phyloP scores from a whole-genome alignment of 2,888 invertebrate genomes.

The Galerucella pusilla region DNA sequence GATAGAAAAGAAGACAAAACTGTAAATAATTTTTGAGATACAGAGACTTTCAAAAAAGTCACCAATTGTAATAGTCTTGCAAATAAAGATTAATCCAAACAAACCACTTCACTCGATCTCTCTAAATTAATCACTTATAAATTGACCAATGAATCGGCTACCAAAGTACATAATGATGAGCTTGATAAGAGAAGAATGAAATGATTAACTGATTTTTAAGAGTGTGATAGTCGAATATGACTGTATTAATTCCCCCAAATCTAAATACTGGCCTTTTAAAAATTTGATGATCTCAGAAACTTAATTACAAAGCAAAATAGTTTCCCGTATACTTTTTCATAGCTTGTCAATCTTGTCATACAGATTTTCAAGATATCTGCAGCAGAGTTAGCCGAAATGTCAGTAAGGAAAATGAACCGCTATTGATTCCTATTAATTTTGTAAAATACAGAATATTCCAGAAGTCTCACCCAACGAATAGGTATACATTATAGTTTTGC shows the following conservation, averaged over 20 bases:
- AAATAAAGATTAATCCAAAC: neutral
- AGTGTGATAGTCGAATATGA: neutral
- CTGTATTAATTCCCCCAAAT: constrained; percentile 5
- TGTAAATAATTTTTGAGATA: too few species aligned
- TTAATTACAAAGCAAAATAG: too few species aligned
- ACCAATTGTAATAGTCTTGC: neutral
- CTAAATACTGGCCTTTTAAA: neutral
- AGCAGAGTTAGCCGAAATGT: too few species aligned
- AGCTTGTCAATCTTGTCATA: too few species aligned
- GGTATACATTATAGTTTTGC: too few species aligned
- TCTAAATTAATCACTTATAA: constrained; percentile 18
- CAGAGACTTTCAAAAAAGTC: neutral
- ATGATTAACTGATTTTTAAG: constrained; percentile 20
- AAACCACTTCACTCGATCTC: neutral
- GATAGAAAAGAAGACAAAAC: neutral
- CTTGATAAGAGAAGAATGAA: constrained; percentile 18
- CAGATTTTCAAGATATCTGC: too few species aligned
- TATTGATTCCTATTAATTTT: too few species aligned
- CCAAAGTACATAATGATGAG: constrained; percentile 19
- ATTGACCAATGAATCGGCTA: constrained; percentile 9
- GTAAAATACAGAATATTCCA: too few species aligned
- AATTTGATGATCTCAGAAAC: neutral
- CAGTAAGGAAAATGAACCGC: too few species aligned
- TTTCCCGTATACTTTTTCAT: too few species aligned
- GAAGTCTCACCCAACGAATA: too few species aligned